Evolutionary conservation across 2,888 invertebrate genomes (phyloP).

Genomic region (Seira sanloemensis): DNA sequence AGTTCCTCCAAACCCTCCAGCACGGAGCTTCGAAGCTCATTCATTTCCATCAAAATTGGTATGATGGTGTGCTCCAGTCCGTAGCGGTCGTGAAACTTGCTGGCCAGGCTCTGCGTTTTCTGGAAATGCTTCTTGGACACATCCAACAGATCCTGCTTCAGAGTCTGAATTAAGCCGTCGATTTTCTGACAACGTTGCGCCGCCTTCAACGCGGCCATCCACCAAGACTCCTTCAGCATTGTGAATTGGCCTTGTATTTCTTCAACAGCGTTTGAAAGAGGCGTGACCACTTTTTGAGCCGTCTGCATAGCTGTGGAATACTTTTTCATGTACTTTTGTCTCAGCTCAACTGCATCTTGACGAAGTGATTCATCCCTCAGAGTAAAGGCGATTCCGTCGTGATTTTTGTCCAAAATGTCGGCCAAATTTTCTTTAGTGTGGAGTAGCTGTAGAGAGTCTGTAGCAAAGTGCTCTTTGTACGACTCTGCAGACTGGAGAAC

Average conservation of each 20-base stretch:
- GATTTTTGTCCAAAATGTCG: constrained; percentile 77
- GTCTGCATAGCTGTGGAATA: constrained; percentile 66
- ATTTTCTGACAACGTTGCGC: constrained; percentile 67
- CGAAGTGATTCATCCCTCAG: constrained; percentile 78
- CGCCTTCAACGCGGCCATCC: constrained; percentile 76
- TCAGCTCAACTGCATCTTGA: constrained; percentile 78
- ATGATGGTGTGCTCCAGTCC: constrained; percentile 76
- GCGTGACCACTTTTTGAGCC: constrained; percentile 50
- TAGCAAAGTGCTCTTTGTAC: constrained; percentile 77
- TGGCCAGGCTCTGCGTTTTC: constrained; percentile 51
- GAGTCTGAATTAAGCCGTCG: constrained; percentile 59
- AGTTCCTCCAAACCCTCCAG: constrained; percentile 75
- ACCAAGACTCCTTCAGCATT: constrained; percentile 75
- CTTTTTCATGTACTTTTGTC: constrained; percentile 80
- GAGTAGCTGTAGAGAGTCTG: constrained; percentile 82
- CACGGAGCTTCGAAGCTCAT: constrained; percentile 75
- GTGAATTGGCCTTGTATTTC: constrained; percentile 70
- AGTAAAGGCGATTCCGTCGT: constrained; percentile 77
- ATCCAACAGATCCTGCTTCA: constrained; percentile 67
- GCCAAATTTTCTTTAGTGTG: constrained; percentile 83
- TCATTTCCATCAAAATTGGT: constrained; percentile 75
- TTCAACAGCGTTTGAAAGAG: constrained; percentile 65
- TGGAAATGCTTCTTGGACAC: constrained; percentile 52
- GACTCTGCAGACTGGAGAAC: constrained; percentile 79
- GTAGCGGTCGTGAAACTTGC: constrained; percentile 74